phyloP scores from a whole-genome alignment of 2,113 vertebrate genomes.

The Syngnathus floridae region DNA sequence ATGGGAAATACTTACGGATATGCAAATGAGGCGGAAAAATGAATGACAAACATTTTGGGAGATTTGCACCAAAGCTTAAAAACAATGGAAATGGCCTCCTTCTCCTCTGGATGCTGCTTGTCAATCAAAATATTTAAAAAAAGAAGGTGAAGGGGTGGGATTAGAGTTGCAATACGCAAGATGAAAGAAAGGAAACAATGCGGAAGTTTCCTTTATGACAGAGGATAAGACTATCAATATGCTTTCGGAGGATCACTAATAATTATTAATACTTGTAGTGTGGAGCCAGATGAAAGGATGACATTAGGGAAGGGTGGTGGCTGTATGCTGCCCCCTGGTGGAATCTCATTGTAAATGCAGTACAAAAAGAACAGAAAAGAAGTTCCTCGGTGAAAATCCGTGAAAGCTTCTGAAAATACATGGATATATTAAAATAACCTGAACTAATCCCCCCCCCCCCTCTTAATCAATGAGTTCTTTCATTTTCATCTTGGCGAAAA shows the following conservation, averaged over 20 bases:
- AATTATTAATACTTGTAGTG: constrained; percentile 38
- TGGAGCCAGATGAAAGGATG: neutral
- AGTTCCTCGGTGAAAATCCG: neutral
- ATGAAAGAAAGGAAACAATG: constrained; percentile 71
- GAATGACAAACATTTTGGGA: constrained; percentile 80
- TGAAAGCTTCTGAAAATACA: neutral
- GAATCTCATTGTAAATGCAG: constrained; percentile 29
- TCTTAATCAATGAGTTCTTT: neutral
- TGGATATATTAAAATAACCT: too few relatives aligned
- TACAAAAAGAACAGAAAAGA: neutral
- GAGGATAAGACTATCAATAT: constrained; percentile 74
- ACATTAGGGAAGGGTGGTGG: constrained; percentile 39
- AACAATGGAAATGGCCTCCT: constrained; percentile 77
- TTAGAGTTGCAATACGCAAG: constrained; percentile 77
- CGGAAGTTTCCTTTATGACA: constrained; percentile 77
- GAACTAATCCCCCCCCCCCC: too few relatives aligned
- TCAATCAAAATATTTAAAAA: constrained; percentile 69
- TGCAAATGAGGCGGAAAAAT: constrained; percentile 80
- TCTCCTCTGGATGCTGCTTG: constrained; percentile 69
- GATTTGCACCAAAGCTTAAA: constrained; percentile 74
- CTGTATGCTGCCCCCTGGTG: constrained; percentile 70
- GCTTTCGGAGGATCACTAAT: constrained; percentile 46
- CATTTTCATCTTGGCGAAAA: neutral
- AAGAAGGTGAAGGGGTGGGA: constrained; percentile 15
- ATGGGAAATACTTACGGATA: constrained; percentile 90